These are phyloP conservation scores for Centruroides vittatus DNA, from an alignment of 1,140 invertebrate genomes.

Conservation along the genomic window DNA sequence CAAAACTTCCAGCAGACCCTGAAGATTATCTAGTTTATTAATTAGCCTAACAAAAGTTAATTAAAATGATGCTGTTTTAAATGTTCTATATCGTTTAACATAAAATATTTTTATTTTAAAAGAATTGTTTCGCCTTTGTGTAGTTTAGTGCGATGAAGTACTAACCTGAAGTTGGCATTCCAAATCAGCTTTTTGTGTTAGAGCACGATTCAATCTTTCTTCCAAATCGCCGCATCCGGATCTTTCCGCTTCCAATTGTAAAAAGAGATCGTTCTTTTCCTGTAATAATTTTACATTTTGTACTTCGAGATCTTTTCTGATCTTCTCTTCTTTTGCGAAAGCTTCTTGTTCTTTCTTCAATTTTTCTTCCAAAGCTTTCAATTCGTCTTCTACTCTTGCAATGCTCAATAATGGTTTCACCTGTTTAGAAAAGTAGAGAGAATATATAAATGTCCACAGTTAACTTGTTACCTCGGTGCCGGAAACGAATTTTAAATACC, in stretches of 20 bases:
- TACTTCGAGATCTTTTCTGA: constrained; percentile 90
- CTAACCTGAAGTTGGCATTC: constrained; percentile 85
- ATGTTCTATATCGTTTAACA: no score
- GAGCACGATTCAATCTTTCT: constrained; percentile 81
- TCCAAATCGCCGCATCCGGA: constrained; percentile 73
- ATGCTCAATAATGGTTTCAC: constrained; percentile 98
- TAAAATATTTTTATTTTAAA: no score
- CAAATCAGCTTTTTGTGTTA: constrained; percentile 91
- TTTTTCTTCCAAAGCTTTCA: constrained; percentile 83
- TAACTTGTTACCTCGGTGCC: no score
- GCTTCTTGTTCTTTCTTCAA: constrained; percentile 85
- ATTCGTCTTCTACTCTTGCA: constrained; percentile 95
- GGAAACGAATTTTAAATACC: constrained; percentile 16
- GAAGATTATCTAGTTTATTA: no score
- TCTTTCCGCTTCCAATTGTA: constrained; percentile 79
- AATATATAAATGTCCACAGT: no score
- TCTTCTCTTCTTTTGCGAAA: constrained; percentile 84
- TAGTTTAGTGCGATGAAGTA: no score
- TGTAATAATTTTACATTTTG: constrained; percentile 77
- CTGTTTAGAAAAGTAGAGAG: not conserved
- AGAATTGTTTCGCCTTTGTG: no score
- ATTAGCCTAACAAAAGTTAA: no score
- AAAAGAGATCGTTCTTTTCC: constrained; percentile 82
- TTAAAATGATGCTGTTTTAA: no score
- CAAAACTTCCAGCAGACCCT: no score